Conservation (phyloP, 2,113 vertebrate species). For the Sturnus vulgaris region DNA sequence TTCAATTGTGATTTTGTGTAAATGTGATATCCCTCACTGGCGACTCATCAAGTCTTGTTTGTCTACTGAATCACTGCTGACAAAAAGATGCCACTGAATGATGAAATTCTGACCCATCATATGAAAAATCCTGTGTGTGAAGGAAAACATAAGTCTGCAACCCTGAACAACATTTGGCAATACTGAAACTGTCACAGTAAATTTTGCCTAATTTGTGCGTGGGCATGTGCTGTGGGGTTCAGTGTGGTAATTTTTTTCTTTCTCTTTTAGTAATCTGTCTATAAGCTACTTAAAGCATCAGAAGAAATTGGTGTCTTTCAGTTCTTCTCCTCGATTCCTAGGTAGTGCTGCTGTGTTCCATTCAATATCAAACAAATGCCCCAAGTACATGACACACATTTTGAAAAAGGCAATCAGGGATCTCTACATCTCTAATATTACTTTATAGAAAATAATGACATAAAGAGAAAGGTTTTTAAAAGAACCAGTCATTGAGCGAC, state of each 20-base stretch:
- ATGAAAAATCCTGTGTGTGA: neutral
- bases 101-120: neutral
- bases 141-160: neutral
- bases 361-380: conserved; percentile 48
- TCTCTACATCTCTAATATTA: conserved; percentile 20
- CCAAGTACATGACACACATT: neutral
- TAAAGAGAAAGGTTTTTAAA: conserved; percentile 33
- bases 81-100: neutral
- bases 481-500: neutral
- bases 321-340: conserved; percentile 16
- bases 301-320: conserved; percentile 24
- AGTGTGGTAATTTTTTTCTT: neutral
- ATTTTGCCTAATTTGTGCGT: neutral
- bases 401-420: conserved; percentile 37
- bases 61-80: neutral
- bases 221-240: neutral
- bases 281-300: neutral
- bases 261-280: neutral
- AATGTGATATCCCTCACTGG: neutral
- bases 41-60: neutral
- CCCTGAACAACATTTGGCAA: neutral
- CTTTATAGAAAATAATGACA: conserved; percentile 28
- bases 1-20: neutral
- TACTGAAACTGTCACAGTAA: neutral
- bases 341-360: conserved; percentile 14